Conservation (phyloP, 2,113 vertebrate genomes). For the Xiphias gladius region DNA sequence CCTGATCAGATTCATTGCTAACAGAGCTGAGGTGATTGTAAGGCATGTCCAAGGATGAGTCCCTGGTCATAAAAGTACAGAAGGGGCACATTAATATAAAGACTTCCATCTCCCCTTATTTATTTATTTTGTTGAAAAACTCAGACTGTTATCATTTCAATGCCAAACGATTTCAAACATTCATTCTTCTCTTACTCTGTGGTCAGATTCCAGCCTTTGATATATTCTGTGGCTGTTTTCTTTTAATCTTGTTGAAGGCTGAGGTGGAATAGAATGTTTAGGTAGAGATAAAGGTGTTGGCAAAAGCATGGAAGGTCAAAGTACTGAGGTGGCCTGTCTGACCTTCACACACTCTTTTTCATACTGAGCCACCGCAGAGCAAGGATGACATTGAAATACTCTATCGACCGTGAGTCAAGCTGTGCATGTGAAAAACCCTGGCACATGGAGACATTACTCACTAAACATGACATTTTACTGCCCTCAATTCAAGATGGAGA, state of each 20-base stretch:
- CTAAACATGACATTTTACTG: constrained; percentile 77
- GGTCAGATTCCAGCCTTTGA: constrained; percentile 67
- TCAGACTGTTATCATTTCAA: constrained; percentile 72
- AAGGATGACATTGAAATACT: constrained; percentile 79
- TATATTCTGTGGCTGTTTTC: constrained; percentile 64
- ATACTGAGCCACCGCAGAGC: constrained; percentile 69
- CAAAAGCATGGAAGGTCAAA: constrained; percentile 73
- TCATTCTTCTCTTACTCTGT: constrained; percentile 51
- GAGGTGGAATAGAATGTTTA: constrained; percentile 64
- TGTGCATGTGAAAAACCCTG: constrained; percentile 78
- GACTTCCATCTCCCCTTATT: constrained; percentile 31
- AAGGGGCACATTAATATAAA: constrained; percentile 61
- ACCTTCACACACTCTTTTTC: constrained; percentile 76
- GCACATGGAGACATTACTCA: constrained; percentile 73
- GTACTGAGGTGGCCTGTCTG: constrained; percentile 73
- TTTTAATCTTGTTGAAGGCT: constrained; percentile 64
- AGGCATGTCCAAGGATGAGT: constrained; percentile 68
- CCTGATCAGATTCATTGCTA: constrained; percentile 35
- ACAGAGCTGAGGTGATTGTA: constrained; percentile 57
- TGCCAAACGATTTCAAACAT: constrained; percentile 71
- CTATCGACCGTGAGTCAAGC: constrained; percentile 78
- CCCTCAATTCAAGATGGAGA: constrained; percentile 62
- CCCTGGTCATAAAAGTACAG: constrained; percentile 54
- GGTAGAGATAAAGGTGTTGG: constrained; percentile 65
- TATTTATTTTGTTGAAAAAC: constrained; percentile 30